These are phyloP conservation scores for Cyrtodaria siliqua DNA, from an alignment of 2,888 invertebrate species.

Conservation along the genomic window DNA sequence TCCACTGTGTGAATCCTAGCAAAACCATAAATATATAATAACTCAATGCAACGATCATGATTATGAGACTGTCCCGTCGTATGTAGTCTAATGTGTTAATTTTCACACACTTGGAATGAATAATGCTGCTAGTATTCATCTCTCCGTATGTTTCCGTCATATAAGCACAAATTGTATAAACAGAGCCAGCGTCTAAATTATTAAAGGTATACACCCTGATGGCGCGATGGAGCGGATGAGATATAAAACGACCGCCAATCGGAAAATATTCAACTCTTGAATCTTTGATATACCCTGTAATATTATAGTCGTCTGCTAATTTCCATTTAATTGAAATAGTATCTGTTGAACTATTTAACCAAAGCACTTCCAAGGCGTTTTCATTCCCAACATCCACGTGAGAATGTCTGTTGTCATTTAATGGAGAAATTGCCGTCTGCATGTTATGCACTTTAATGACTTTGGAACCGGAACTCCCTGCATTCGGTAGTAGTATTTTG, in stretches of 20 bases:
- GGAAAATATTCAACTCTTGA: conserved; percentile 57
- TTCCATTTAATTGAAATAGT: conserved; percentile 54
- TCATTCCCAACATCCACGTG: background rate
- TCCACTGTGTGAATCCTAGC: conserved; percentile 65
- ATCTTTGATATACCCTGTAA: conserved; percentile 36
- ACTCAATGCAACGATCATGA: conserved; percentile 56
- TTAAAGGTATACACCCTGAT: conserved; percentile 45
- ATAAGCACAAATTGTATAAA: conserved; percentile 58
- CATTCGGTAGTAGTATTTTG: background rate
- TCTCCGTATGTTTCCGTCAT: conserved; percentile 47
- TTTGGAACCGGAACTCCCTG: conserved; percentile 1
- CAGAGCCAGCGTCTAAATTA: conserved; percentile 43
- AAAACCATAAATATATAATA: conserved; percentile 59
- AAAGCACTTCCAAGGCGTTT: conserved; percentile 34
- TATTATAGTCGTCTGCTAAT: conserved; percentile 17
- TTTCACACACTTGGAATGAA: conserved; percentile 63
- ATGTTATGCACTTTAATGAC: background rate
- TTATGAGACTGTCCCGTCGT: conserved; percentile 61
- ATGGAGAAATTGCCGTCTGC: conserved; percentile 17
- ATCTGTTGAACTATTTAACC: conserved; percentile 54
- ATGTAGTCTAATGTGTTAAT: conserved; percentile 67
- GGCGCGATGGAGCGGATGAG: conserved; percentile 36
- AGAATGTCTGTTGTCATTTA: conserved; percentile 3
- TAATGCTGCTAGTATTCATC: conserved; percentile 39
- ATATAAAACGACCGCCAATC: conserved; percentile 50